Evolutionary conservation across 2,888 invertebrate genomes (phyloP), one percentile per base, ranked within the genome.

Genomic region (Neoscelio sp.): DNA sequence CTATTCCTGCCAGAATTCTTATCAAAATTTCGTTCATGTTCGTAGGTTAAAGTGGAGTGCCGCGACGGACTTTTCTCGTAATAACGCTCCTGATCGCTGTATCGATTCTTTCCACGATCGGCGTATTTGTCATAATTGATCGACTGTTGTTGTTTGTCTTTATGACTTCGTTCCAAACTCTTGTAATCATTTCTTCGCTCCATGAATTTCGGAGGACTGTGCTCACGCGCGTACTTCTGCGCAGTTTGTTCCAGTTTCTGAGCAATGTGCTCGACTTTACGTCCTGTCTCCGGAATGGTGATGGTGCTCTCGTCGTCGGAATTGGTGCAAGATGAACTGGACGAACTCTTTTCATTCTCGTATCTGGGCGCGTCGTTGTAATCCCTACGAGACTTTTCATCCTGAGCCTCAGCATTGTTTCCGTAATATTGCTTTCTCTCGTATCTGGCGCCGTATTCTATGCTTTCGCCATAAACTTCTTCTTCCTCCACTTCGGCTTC

Each of bases 191-290:
- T 71, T 28, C 88, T 82, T 1, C 88, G 82, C n/a, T 90, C 89
- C 0, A 87, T 83, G 67, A 88, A 89, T 56, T 90, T 90, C 2
- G 90, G 88, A 0, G 90, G 90, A 38, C 90, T 90, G 50, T 89
- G 88, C 52, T 90, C 90, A 2, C 89, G 81, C 0, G 90, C 90
- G 58, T 90, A 90, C 54, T 89, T 90, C 62, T 90, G 90, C 0
- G 90, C 90, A 0, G 90, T 90, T 68, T 90, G 90, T 65, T 90
- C 90, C 4, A 90, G 81, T 62, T 90, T 90, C 77, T 90, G 90
- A 0, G 90, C 87, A 6, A 90, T 90, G 38, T 90, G 90, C 60
- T 90, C 90, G 7, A 90, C 90, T 30, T 90, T 90, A 2, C 90
- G 82, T 0, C 89, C 89, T 0, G 84, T 86, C 48, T 89, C 88